Base-by-base conservation (phyloP, 2,797 vertebrate species). In the Platalea minor region DNA sequence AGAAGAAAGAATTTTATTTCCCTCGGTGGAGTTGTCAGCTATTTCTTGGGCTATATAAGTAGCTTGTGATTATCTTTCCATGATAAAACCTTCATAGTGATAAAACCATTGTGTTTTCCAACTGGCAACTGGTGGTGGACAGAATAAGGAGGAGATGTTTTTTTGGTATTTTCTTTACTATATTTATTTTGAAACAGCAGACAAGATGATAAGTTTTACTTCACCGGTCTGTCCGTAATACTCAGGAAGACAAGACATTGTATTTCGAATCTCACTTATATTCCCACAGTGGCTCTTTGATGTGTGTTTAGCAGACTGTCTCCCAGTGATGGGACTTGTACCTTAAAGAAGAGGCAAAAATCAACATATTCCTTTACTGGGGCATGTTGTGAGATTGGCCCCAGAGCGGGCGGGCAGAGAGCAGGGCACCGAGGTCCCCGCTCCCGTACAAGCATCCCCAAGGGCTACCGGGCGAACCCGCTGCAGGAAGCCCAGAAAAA, bases 351-450 rank as follows among this genome's bases (percentile, higher is more conserved):
- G 17, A 53, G 48, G 19, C 33, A 39, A 26, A 73, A 56, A 29
- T 13, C 59, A 4, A 3, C 8, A 14, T 11, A 4, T 61, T 73
- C 37, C 50, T 54, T 21, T 51, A 0, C 18, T 24, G 63, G 16
- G 35, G 3, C 8, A 0, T 3, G 53, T 3, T 56, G 46, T 43
- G 56, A 64, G 81, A 3, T 21, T 2, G 3, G 25, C 24, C 20
- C 51, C 1, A 3, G 33, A 18, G 43, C 0, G 1, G 56, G 56
- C 1, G 1, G 33, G 23, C 53, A 50, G 41, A 3, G 3, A 24
- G 9, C 0, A 3, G 53, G 53, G 6, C 65, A 14, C 19, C 0
- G 0, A 59, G 41, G 50, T 41, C 35, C 41, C 10, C 0, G 0
- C 13, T 54, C 26, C 53, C 2, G 0, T 5, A 0, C 0, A 6